Base-by-base conservation (phyloP, 2,113 vertebrate genomes). In the Rhadina sibilatrix region DNA sequence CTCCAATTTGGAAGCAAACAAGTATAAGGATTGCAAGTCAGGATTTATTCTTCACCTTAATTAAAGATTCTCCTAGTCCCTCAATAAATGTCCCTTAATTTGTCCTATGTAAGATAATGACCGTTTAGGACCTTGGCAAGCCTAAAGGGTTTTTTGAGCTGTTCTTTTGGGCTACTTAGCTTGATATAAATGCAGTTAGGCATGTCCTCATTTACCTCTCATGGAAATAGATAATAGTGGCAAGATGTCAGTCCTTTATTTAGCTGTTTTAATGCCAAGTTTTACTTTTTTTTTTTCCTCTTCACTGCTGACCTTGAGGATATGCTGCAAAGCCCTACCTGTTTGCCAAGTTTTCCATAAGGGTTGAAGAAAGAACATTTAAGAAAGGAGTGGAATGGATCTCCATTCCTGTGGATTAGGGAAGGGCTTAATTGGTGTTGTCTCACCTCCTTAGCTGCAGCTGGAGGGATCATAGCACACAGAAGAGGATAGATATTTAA, bases 51-150 rank as follows among this genome's bases (percentile, higher is more conserved):
- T 94, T 96, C 83, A 38, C 40, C 86, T 97, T 92, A 93, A 88
- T 83, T 95, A 88, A 89, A 86, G 75, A 80, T 91, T 79, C 42
- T 93, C 83, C 56, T 87, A 72, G 81, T 93, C 61, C 23, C 68
- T 90, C 84, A 86, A 11, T 76, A 87, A 95, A 86, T 69, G 64
- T 93, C 33, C 46, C 65, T 95, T 96, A 93, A 94, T 94, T 57
- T 74, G 69, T 86, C 76, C 94, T 96, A n/a, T 87, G 83, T 93
- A 89, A 87, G 86, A 92, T 95, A 96, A 96, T 66, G 63, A 88
- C 90, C 38, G 1, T 84, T 96, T 90, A 92, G 90, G 91, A 89
- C 96, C 69, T 93, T 94, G 85, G 93, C 85, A 95, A 89, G 37
- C 65, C 83, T 92, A 78, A 92, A 92, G 93, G 71, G 83, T 23